Evolutionary conservation across 2,113 vertebrate genomes (phyloP).

Genomic region (Stomatorhinus ivindoensis): DNA sequence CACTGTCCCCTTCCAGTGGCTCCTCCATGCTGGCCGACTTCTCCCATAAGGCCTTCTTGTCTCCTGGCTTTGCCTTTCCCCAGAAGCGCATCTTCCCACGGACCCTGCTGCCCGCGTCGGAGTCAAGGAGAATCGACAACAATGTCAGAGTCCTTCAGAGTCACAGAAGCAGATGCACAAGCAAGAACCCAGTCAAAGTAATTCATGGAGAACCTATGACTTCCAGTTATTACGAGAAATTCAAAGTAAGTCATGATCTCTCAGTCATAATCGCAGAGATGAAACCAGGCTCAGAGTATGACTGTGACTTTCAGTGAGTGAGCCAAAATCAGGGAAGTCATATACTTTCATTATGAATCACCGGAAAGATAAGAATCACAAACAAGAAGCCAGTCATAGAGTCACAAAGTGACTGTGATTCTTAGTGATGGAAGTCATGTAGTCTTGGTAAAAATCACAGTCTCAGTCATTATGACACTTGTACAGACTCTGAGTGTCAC

Average conservation of each 20-base stretch:
- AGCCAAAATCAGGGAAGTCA: background rate
- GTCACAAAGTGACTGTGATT: background rate
- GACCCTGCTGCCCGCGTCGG: conserved; percentile 54
- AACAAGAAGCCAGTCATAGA: background rate
- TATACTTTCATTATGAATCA: background rate
- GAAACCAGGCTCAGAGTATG: background rate
- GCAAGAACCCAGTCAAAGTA: background rate
- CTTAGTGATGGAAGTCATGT: background rate
- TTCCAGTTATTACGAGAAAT: background rate
- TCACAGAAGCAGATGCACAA: background rate
- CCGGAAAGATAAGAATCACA: background rate
- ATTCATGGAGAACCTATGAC: background rate
- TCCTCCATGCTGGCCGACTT: conserved; percentile 72
- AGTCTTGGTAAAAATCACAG: background rate
- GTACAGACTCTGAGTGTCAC: background rate
- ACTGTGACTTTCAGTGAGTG: background rate
- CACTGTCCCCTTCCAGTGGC: conserved; percentile 61
- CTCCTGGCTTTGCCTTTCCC: conserved; percentile 78
- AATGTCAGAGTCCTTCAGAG: background rate
- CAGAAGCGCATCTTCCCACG: conserved; percentile 89
- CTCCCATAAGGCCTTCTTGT: conserved; percentile 73
- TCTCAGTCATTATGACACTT: background rate
- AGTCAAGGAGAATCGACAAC: background rate
- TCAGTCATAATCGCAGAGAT: background rate
- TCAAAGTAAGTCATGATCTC: background rate